A percentile compares a stretch with the other conserved stretches of the same genome.
Conservation (phyloP, 2,797 vertebrate species). For the Morelia viridis region DNA sequence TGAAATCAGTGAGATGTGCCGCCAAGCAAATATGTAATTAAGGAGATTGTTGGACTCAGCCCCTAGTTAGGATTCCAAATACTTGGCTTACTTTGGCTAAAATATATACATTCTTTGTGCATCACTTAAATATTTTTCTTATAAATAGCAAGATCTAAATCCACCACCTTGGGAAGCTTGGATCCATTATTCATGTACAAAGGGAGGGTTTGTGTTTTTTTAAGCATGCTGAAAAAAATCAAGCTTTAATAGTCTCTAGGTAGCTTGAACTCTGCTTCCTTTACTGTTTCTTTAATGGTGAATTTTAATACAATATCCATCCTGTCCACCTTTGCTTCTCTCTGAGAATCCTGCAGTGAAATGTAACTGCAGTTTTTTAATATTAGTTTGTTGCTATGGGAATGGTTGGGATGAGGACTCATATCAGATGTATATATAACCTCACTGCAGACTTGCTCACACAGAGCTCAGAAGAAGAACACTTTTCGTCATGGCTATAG, state of each 20-base stretch:
- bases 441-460: constrained; percentile 2
- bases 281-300: constrained; percentile 36
- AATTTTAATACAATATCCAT: constrained; percentile 46
- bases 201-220: constrained; percentile 22
- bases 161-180: constrained; percentile 30
- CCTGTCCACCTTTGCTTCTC: constrained; percentile 32
- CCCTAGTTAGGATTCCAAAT: constrained; percentile 40
- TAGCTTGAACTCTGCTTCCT: not conserved
- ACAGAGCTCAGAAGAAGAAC: not conserved
- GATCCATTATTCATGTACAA: constrained; percentile 23
- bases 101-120: constrained; percentile 32
- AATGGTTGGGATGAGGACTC: constrained; percentile 22
- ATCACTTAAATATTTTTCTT: not conserved
- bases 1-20: not conserved
- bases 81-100: constrained; percentile 10
- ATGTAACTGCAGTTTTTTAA: constrained; percentile 41
- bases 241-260: not conserved
- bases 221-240: not conserved
- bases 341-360: constrained; percentile 40
- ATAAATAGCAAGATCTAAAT: not conserved
- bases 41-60: constrained; percentile 10
- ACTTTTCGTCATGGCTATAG: constrained; percentile 25
- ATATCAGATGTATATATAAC: constrained; percentile 26
- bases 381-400: constrained; percentile 42
- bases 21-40: not conserved